Evolutionary conservation across 2,888 invertebrate genomes (phyloP).

Genomic region (Theodoxus fluviatilis): DNA sequence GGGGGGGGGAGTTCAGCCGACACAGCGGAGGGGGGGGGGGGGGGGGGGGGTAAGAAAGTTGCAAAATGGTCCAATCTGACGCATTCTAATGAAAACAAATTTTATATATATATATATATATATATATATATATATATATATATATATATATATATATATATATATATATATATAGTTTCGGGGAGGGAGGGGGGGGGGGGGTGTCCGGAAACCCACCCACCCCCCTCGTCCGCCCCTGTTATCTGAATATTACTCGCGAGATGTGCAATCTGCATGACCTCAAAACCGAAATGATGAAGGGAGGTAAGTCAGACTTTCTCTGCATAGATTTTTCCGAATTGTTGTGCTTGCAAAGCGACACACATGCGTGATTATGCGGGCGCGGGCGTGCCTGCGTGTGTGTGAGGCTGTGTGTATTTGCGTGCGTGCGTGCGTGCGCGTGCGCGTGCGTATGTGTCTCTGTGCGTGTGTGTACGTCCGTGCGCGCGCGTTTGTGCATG

Average conservation of each 20-base stretch:
- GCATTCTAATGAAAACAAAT: too few relatives aligned
- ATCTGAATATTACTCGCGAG: background rate
- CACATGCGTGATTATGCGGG: background rate
- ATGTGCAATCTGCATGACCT: background rate
- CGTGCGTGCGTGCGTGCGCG: background rate
- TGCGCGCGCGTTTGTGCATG: background rate
- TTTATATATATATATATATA: too few relatives aligned
- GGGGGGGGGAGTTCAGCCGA: too few relatives aligned
- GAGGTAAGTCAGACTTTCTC: background rate
- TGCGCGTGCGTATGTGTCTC: background rate
- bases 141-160: too few relatives aligned
- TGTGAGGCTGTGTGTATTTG: background rate
- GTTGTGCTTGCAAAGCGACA: background rate
- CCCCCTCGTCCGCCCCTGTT: too few relatives aligned
- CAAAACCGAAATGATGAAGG: background rate
- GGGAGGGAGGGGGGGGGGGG: too few relatives aligned
- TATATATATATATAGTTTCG: too few relatives aligned
- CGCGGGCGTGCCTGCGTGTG: background rate
- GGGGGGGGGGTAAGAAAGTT: too few relatives aligned
- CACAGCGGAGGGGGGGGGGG: too few relatives aligned
- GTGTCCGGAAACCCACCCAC: too few relatives aligned
- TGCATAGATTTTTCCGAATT: background rate
- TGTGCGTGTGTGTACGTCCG: conserved; percentile 8
- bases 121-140: too few relatives aligned
- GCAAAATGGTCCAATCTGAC: too few relatives aligned